Evolutionary conservation across 2,888 invertebrate genomes (phyloP).

Genomic region (Drosophila tripunctata): DNA sequence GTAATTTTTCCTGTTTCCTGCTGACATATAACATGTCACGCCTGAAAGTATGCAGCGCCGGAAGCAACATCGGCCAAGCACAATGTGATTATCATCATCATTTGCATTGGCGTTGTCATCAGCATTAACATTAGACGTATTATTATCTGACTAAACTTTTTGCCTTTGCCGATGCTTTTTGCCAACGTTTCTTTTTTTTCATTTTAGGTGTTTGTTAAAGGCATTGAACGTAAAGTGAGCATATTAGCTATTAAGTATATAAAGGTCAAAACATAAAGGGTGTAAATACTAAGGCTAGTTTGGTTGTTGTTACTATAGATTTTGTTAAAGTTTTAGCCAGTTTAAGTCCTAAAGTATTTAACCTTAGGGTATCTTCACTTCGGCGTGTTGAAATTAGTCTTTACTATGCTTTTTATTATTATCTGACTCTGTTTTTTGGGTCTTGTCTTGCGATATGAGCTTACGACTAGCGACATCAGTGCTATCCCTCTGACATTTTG

Average conservation of each 20-base stretch:
- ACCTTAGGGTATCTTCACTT: conserved; percentile 17
- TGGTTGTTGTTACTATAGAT: no score
- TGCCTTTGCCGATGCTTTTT: conserved; percentile 13
- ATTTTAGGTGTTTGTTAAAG: conserved; percentile 30
- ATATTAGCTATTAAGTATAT: not conserved
- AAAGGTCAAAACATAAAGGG: not conserved
- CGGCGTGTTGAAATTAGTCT: not conserved
- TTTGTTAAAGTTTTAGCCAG: not conserved
- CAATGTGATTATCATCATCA: conserved; percentile 39
- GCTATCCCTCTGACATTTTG: conserved; percentile 69
- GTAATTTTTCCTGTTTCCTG: conserved; percentile 41
- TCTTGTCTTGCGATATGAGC: conserved; percentile 13
- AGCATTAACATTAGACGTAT: conserved; percentile 66
- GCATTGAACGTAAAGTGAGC: not conserved
- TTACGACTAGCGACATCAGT: conserved; percentile 19
- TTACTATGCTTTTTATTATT: not conserved
- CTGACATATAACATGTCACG: conserved; percentile 46
- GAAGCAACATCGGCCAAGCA: conserved; percentile 17
- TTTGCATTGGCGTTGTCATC: conserved; percentile 47
- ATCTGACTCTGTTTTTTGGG: not conserved
- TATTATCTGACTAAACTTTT: conserved; percentile 51
- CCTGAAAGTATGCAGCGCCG: conserved; percentile 36
- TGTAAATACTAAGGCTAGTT: no score
- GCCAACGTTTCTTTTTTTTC: not conserved
- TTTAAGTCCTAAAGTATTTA: not conserved